Evolutionary conservation across 2,113 vertebrate species (phyloP), one percentile per base, ranked within the genome.

Genomic region (Gymnorhina tibicen): DNA sequence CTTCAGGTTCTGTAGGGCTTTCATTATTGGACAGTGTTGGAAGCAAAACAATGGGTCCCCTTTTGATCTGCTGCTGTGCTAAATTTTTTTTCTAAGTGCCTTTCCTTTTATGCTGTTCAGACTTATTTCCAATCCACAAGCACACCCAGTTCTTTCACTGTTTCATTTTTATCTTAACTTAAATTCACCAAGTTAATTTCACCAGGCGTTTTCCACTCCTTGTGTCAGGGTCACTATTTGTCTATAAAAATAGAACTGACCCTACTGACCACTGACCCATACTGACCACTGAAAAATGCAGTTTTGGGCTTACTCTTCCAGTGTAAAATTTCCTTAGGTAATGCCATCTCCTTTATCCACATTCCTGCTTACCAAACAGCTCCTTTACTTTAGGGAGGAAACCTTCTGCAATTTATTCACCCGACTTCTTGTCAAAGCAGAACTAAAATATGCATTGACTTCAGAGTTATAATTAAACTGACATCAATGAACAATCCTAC

Each of bases 21-120:
- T 81, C 35, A 2, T 7, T 59, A 12, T 20, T 0, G 0, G 37
- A 10, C 1, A 5, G 10, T 3, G 3, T 2, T 68, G 44, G 77
- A 68, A 85, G 13, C 15, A 81, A 93, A 87, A 50, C 8, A 67
- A 5, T 13, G 30, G 5, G 21, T 53, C 7, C 16, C 9, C 28
- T 53, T 76, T 64, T 47, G n/a, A 68, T 39, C 44, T 66, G 32
- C 53, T 66, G 62, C 18, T 27, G 49, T 37, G 44, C 28, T 52
- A 20, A 15, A 5, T 35, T 60, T 60, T 94, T 22, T 23, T 79
- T 68, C 17, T 23, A 74, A 70, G 21, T 60, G 16, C 3, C 32
- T 87, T 83, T 90, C 21, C 22, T 85, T 93, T 91, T 66, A 10
- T 42, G n/a, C 16, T 79, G 18, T 72, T 90, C 62, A 76, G 42